Percentiles rank a stretch among this genome's conserved stretches.
Conservation (phyloP, 1,140 invertebrate species). For the Epicauta chinensis region DNA sequence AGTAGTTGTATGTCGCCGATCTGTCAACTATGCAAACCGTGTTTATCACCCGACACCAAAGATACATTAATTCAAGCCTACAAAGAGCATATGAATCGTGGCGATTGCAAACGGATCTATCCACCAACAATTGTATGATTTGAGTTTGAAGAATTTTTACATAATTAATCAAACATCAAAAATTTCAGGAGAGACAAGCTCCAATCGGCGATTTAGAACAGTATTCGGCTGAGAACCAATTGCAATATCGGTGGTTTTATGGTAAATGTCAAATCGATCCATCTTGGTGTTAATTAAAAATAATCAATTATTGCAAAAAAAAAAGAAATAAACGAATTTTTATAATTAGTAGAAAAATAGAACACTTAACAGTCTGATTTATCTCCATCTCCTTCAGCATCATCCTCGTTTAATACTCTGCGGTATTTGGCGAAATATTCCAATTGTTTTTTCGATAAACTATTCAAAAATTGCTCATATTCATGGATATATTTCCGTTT, state of each 20-base stretch:
- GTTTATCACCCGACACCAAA: conserved; percentile 58
- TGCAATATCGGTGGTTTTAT: conserved; percentile 73
- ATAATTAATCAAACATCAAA: background rate
- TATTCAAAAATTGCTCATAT: conserved; percentile 44
- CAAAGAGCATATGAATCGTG: conserved; percentile 70
- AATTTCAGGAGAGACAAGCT: conserved; percentile 8
- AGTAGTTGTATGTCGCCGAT: conserved; percentile 56
- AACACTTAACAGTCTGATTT: no score
- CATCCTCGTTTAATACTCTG: conserved; percentile 1
- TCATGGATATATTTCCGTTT: conserved; percentile 43
- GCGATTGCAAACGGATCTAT: conserved; percentile 72
- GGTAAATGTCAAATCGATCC: conserved; percentile 71
- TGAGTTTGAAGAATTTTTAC: background rate
- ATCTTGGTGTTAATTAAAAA: conserved; percentile 68
- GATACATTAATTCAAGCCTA: conserved; percentile 60
- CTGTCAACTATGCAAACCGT: conserved; percentile 75
- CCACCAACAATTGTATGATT: conserved; percentile 66
- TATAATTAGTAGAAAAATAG: no score
- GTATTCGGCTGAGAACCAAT: conserved; percentile 55
- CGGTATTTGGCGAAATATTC: conserved; percentile 30
- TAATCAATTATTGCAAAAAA: no score
- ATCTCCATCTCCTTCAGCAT: no score
- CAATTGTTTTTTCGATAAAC: conserved; percentile 38
- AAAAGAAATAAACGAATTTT: no score
- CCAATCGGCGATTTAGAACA: conserved; percentile 40